Conservation (phyloP, 1,140 invertebrate genomes). For the Eumaeus atala region DNA sequence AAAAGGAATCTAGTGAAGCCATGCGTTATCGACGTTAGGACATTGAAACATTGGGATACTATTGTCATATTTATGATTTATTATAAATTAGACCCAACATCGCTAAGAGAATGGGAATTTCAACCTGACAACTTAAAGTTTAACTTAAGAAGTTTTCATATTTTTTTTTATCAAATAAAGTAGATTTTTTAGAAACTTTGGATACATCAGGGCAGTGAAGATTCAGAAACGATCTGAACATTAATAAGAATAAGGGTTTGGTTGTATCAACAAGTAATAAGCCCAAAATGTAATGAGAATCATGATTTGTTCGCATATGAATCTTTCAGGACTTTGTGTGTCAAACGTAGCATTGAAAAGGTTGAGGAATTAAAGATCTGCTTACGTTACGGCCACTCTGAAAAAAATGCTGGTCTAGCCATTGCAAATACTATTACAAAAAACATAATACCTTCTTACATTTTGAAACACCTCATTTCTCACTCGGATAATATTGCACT, state of each 20-base stretch:
- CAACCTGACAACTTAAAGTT: constrained; percentile 18
- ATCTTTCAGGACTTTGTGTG: constrained; percentile 13
- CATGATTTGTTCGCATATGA: constrained; percentile 23
- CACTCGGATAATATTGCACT: constrained; percentile 2
- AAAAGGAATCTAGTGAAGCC: constrained; percentile 27
- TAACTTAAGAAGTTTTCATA: constrained; percentile 17
- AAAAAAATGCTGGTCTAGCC: constrained; percentile 14
- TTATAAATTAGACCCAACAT: constrained; percentile 23
- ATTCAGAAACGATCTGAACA: too few species aligned
- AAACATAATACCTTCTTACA: constrained; percentile 23
- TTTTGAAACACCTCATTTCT: neutral
- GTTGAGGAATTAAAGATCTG: constrained; percentile 19
- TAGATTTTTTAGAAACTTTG: constrained; percentile 22
- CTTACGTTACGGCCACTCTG: constrained; percentile 5
- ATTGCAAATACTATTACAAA: constrained; percentile 19
- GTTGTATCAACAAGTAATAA: neutral
- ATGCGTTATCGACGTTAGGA: constrained; percentile 28
- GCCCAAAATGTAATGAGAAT: constrained; percentile 13
- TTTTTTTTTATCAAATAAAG: constrained; percentile 21
- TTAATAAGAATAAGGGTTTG: neutral
- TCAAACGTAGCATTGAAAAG: constrained; percentile 16
- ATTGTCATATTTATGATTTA: constrained; percentile 30
- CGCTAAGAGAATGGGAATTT: constrained; percentile 21
- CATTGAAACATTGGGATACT: too few species aligned
- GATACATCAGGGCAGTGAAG: neutral